Evolutionary conservation across 2,797 vertebrate species (phyloP), one percentile per base, ranked within the genome.

Genomic region (Gambelia wislizenii): DNA sequence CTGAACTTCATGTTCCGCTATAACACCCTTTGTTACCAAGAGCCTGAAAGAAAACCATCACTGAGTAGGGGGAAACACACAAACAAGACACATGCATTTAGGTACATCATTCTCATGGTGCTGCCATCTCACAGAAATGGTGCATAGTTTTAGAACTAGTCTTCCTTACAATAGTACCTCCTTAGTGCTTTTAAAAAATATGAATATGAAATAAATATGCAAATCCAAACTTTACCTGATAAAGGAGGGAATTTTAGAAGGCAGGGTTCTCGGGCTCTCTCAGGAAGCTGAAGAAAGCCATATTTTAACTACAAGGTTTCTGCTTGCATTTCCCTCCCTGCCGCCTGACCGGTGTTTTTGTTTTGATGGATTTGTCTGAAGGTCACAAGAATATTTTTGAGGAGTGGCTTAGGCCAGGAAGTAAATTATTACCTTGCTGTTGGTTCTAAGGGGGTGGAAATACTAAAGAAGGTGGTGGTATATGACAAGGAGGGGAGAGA

Each of bases 381-480:
- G 90, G 90, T 91, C 90, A 79, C 61, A 78, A 82, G 52, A 79
- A 78, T 83, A 86, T 72, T 83, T 82, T 87, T 67, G 61, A 89
- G 87, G 90, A 89, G 90, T 91, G 87, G 90, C 90, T 86, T 89
- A 79, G 70, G 44, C 42, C 22, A 61, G 87, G 72, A 86, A 89
- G 90, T 91, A 89, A 91, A 91, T 91, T 91, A 91, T 91, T 89
- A 89, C 64, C 78, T 61, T 74, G 87, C 69, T 64, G 42, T 85
- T 88, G 52, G 47, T 61, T 79, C n/a, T 78, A 30, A 61, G 49
- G 12, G 56, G 52, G 8, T 67, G n/a, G 52, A 82, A 85, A 69
- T 70, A 52, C 22, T 33, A 54, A 33, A 64, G 67, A 47, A 30
- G 9, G 56, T 36, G n/a, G 22, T 47, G 64, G 22, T 25, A 4